Evolutionary conservation across 2,113 vertebrate genomes (phyloP).

Genomic region (Anser brachyrhynchus): DNA sequence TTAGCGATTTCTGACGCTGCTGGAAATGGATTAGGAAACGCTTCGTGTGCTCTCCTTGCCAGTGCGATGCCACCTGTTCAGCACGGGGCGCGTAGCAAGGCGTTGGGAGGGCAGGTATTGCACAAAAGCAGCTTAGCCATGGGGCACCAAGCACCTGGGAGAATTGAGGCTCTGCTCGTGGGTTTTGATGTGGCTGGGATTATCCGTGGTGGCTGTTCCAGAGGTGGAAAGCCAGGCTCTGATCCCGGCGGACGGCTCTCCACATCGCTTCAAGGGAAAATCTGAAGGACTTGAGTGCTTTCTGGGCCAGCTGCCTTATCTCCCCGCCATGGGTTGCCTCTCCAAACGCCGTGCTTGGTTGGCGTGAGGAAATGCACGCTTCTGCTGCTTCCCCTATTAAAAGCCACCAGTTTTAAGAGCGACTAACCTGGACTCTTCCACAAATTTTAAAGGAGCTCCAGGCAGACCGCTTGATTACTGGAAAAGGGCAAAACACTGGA

Average conservation of each 20-base stretch:
- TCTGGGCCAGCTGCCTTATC: not conserved
- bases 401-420: not conserved
- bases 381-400: not conserved
- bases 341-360: fast-evolving
- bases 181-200: not conserved
- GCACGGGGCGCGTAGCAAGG: not conserved
- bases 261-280: constrained; percentile 7
- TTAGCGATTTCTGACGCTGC: not conserved
- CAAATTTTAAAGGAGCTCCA: not conserved
- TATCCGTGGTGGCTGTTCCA: not conserved
- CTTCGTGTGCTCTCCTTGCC: not conserved
- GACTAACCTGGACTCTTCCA: not conserved
- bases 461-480: not conserved
- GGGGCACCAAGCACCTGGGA: not conserved
- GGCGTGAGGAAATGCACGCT: not conserved
- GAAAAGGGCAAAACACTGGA: not conserved
- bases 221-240: not conserved
- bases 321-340: not conserved
- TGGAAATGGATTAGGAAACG: not conserved
- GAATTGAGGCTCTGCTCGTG: fast-evolving
- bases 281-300: not conserved
- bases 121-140: not conserved
- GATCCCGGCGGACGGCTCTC: constrained; percentile 32
- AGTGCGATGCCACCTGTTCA: fast-evolving
- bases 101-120: not conserved